Conservation (phyloP, 2,113 vertebrate genomes). For the Dicrurus megarhynchus region DNA sequence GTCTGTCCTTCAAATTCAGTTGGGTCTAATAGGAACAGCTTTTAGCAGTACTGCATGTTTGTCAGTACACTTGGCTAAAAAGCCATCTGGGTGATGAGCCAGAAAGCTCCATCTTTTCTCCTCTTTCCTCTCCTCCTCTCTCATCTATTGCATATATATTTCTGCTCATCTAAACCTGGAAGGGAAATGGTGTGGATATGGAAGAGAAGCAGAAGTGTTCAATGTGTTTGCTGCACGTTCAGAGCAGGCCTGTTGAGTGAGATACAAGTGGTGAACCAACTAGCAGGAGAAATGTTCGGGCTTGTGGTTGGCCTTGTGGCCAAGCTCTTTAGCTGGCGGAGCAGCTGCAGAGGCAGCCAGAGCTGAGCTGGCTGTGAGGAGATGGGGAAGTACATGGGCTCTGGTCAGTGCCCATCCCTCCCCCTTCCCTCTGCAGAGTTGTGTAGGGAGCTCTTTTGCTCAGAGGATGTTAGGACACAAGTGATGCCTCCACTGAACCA, state of each 20-base stretch:
- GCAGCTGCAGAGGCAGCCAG: conserved; percentile 29
- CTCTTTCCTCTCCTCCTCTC: not conserved
- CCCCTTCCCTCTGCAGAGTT: not conserved
- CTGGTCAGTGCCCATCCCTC: conserved; percentile 31
- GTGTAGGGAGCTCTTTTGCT: conserved; percentile 25
- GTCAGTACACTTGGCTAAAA: not conserved
- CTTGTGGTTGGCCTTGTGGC: conserved; percentile 46
- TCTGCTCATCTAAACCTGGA: not conserved
- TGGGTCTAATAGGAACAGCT: not conserved
- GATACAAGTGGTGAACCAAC: not conserved
- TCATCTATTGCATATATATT: not conserved
- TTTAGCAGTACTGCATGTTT: not conserved
- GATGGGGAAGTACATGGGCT: conserved; percentile 54
- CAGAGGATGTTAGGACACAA: conserved; percentile 42
- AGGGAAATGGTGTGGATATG: not conserved
- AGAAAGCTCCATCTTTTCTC: not conserved
- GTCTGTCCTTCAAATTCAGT: not conserved
- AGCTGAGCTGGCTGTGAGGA: conserved; percentile 7
- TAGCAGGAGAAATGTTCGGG: conserved; percentile 31
- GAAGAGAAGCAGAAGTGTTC: not conserved
- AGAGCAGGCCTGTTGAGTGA: not conserved
- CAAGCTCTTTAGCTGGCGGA: not conserved
- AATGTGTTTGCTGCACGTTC: fast-evolving
- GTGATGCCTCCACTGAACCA: conserved; percentile 41
- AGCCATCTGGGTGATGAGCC: not conserved